Evolutionary conservation across 1,140 invertebrate genomes (phyloP).

Genomic region (Cydia pomonella): DNA sequence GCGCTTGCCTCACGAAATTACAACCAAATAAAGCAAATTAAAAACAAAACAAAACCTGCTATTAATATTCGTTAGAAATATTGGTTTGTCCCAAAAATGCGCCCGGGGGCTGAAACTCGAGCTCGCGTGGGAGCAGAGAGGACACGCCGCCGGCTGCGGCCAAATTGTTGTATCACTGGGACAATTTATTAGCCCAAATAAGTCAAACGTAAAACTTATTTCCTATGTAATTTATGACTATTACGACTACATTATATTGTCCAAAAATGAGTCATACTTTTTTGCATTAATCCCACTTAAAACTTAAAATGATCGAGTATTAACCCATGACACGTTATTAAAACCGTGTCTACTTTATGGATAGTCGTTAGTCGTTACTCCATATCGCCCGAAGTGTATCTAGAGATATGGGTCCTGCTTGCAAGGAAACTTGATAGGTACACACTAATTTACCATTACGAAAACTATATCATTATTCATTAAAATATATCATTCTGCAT

Average conservation of each 20-base stretch:
- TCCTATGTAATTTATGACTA: slow-evolving; percentile 53
- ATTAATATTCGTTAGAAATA: slow-evolving; percentile 80
- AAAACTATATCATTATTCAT: too few species aligned
- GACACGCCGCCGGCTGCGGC: slow-evolving; percentile 48
- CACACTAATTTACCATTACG: background rate
- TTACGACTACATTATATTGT: background rate
- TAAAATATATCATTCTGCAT: background rate
- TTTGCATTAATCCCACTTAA: background rate
- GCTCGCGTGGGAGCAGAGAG: slow-evolving; percentile 68
- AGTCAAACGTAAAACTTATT: slow-evolving; percentile 54
- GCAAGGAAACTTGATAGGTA: slow-evolving; percentile 9
- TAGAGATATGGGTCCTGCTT: background rate
- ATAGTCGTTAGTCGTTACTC: background rate
- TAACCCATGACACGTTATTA: background rate
- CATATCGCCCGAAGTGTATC: background rate
- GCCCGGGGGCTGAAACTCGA: slow-evolving; percentile 73
- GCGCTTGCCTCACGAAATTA: slow-evolving; percentile 44
- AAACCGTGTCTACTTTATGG: slow-evolving; percentile 4
- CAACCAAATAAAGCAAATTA: slow-evolving; percentile 53
- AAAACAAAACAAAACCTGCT: slow-evolving; percentile 72
- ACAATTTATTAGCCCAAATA: slow-evolving; percentile 60
- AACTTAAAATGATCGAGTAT: background rate
- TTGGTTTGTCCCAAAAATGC: slow-evolving; percentile 77
- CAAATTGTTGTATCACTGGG: slow-evolving; percentile 53
- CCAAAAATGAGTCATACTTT: background rate